Evolutionary conservation across 2,888 invertebrate species (phyloP), one percentile per base, ranked within the genome.

Genomic region (Homarus gammarus): DNA sequence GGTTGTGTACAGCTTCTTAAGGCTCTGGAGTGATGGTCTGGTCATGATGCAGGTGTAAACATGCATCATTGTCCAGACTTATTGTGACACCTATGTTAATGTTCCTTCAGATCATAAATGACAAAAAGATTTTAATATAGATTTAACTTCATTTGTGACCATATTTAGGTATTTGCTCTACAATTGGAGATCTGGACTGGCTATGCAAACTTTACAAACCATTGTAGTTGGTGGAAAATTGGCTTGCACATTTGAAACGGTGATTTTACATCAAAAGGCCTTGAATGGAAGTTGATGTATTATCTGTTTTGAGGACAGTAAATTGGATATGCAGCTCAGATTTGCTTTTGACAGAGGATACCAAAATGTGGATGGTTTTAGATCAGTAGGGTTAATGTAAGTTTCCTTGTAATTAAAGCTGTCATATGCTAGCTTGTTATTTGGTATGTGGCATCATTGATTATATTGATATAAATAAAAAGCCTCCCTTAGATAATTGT

Each of bases 51-150:
- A 89, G 84, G 84, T 89, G 88, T 78, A 89, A 78, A 84, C 84
- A 44, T 89, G 88, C 88, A 89, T 89, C 88, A 89, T 89, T 78
- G 88, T 78, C 88, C 84, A 89, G 88, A 89, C 83, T 87, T 70
- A 38, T 49, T 87, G 83, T 64, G 36, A 84, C 84, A 82, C 82
- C 68, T 82, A n/a, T 78, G 77, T n/a, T 40, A 72, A 72, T 72
- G 27, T 12, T 64, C n/a, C 64, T 27, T 64, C 27, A 64, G 64
- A 44, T 44, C 44, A 8, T 44, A 44, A n/a, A n/a, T n/a, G n/a
- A n/a, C n/a, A n/a, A n/a, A n/a, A 22, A 56, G 18, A n/a, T 22
- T 73, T 73, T 15, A 36, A 73, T 70, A 33, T 12, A 51, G n/a
- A 31, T 79, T 36, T 61, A 33, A 33, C 18, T 33, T 79, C 22